Evolutionary conservation across 2,113 vertebrate genomes (phyloP), one percentile per base, ranked within the genome.

Genomic region (Polypterus senegalus): DNA sequence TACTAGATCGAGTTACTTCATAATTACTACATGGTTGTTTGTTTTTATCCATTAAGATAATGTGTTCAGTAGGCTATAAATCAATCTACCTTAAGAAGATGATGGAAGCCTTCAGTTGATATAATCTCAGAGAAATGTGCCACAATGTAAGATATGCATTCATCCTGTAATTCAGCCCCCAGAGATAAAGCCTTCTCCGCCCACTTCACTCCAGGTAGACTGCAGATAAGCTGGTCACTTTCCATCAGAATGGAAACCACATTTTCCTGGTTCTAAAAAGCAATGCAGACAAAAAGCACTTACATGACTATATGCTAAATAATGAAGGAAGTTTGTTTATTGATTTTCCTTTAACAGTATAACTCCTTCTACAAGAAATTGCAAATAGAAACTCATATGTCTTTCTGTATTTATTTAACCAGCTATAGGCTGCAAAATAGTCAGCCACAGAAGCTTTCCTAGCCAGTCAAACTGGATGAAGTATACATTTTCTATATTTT

Each of bases 201-300:
- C 94, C 94, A 96, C 69, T 91, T 97, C 60, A 97, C 91, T 69
- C 87, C 90, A 43, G 94, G 94, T 66, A 97, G 82, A 66, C 86
- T 90, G 59, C 73, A 77, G 65, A 93, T 78, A 60, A 97, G 76
- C 66, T 85, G 86, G 75, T 93, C 91, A 47, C 83, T 88, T 75
- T 88, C 87, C 80, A 90, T 92, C 73, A 97, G 76, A 73, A 86
- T 73, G 46, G 77, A 83, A 58, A 91, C 85, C 45, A 85, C 85
- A 48, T 88, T 94, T 78, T 86, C 85, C 63, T 86, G 77, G 63
- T 74, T 91, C 92, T 95, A 79, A 61, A 74, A 78, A 79, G 77
- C 65, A 46, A 52, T 6, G 47, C 9, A 63, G 49, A 73, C 65
- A 46, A 65, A 11, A 62, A 48, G 60, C 11, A 58, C 11, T 10